phyloP scores from a whole-genome alignment of 1,140 invertebrate genomes.

The Pachypsylla venusta region DNA sequence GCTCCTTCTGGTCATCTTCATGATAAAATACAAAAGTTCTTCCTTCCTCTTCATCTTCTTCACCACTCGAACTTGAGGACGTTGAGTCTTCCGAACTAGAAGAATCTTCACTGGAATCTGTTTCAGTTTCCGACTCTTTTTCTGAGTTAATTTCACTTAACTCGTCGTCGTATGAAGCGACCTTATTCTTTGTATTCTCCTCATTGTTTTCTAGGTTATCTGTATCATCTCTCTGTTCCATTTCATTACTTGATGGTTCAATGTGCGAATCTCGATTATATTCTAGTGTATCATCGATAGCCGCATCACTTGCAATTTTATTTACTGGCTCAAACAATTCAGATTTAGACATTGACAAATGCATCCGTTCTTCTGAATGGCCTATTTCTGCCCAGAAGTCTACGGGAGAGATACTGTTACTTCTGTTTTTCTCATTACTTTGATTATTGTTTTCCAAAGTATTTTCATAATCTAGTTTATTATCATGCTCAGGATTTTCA shows the following conservation, averaged over 20 bases:
- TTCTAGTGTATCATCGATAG: neutral
- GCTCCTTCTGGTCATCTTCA: neutral
- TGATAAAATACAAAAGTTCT: conserved; percentile 5
- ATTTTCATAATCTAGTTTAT: too few relatives aligned
- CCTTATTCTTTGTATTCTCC: neutral
- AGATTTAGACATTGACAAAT: conserved; percentile 3
- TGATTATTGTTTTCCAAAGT: too few relatives aligned
- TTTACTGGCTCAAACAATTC: neutral
- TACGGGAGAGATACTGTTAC: too few relatives aligned
- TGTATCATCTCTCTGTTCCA: too few relatives aligned
- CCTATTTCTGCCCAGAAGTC: conserved; percentile 6
- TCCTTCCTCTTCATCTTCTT: conserved; percentile 5
- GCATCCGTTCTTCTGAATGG: neutral
- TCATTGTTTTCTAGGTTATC: neutral
- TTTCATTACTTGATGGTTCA: too few relatives aligned
- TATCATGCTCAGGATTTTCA: too few relatives aligned
- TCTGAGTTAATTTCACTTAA: neutral
- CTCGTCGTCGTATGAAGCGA: neutral
- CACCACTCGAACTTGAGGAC: neutral
- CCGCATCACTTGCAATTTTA: too few relatives aligned
- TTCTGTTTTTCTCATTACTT: too few relatives aligned
- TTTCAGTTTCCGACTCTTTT: neutral
- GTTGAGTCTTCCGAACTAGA: neutral
- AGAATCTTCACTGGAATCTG: neutral
- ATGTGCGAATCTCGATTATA: neutral